Evolutionary conservation across 2,888 invertebrate species (phyloP).

Genomic region (Nebria brevicollis): DNA sequence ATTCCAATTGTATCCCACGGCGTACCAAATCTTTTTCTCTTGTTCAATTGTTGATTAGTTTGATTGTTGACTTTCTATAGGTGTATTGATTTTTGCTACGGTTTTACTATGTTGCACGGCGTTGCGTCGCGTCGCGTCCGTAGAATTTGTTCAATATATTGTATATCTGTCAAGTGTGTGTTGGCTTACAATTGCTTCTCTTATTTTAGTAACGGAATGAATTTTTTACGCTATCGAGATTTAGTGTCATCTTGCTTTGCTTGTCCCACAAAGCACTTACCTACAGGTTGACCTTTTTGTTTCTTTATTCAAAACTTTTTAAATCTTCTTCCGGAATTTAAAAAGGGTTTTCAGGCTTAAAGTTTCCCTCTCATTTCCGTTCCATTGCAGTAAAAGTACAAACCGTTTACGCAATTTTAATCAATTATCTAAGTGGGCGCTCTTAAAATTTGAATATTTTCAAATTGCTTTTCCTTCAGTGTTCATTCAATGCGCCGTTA

Average conservation of each 20-base stretch:
- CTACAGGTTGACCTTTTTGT: background rate
- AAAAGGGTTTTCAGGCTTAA: background rate
- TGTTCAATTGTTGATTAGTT: constrained; percentile 1
- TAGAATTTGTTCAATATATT: background rate
- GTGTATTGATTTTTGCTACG: background rate
- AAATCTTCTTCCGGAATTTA: background rate
- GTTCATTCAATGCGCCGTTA: background rate
- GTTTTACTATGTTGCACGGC: background rate
- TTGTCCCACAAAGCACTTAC: background rate
- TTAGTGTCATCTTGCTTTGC: background rate
- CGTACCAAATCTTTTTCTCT: background rate
- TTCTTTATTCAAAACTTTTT: background rate
- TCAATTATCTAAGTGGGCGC: background rate
- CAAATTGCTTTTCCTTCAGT: background rate
- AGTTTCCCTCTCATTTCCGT: background rate
- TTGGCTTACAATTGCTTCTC: background rate
- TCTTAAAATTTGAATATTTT: background rate
- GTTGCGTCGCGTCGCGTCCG: background rate
- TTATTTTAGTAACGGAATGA: background rate
- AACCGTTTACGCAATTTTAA: background rate
- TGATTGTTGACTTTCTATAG: background rate
- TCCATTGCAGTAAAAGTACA: background rate
- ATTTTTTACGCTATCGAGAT: background rate
- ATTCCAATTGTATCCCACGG: background rate
- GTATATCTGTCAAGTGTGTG: background rate